These are phyloP conservation scores for Oligia strigilis DNA, from an alignment of 2,888 invertebrate genomes.

Conservation along the genomic window DNA sequence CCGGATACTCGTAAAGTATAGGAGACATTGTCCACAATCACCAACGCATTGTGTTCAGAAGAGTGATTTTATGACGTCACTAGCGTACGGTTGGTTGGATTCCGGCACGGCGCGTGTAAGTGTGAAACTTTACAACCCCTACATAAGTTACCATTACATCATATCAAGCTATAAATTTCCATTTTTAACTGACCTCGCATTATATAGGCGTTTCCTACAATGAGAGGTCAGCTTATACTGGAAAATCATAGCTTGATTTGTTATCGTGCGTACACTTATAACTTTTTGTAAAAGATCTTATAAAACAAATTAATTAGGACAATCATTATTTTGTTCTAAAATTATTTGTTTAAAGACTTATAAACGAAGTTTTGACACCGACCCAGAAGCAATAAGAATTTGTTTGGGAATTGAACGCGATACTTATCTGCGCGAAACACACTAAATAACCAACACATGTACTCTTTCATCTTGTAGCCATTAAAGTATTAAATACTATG, in stretches of 20 bases:
- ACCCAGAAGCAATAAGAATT: background rate
- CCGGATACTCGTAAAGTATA: constrained; percentile 10
- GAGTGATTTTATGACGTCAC: constrained; percentile 35
- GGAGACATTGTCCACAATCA: background rate
- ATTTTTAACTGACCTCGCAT: background rate
- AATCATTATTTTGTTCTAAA: background rate
- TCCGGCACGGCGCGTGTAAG: background rate
- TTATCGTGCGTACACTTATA: background rate
- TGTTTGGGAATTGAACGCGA: background rate
- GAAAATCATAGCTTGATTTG: background rate
- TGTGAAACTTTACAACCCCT: background rate
- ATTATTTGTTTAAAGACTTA: background rate
- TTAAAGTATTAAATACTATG: background rate
- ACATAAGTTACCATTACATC: background rate
- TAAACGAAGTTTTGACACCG: background rate
- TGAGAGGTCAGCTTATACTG: too few relatives aligned
- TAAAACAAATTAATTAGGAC: background rate
- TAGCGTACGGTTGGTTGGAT: constrained; percentile 3
- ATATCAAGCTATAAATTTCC: background rate
- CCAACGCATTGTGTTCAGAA: background rate
- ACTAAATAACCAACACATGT: background rate
- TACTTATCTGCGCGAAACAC: background rate
- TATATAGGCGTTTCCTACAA: background rate
- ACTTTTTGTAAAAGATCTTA: background rate
- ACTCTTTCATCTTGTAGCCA: background rate